Conservation (phyloP, 2,797 vertebrate genomes). For the Threskiornis aethiopicus region DNA sequence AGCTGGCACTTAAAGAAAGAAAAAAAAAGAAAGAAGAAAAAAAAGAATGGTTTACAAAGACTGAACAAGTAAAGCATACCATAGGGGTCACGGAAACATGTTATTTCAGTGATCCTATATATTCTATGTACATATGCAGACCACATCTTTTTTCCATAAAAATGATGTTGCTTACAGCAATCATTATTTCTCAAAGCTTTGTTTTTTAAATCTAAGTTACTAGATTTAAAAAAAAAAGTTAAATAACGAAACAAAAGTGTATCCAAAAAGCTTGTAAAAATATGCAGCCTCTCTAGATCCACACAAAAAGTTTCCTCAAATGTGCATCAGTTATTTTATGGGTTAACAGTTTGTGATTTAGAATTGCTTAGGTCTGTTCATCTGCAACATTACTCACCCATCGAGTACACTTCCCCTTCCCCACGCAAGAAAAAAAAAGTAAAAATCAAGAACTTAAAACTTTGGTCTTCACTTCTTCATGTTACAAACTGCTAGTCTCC, state of each 20-base stretch:
- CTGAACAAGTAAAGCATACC: background rate
- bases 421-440: background rate
- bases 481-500: background rate
- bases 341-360: background rate
- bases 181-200: background rate
- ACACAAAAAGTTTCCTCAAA: background rate
- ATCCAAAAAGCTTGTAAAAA: background rate
- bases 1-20: slow-evolving; percentile 85
- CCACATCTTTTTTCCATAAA: background rate
- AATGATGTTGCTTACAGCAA: background rate
- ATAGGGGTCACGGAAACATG: background rate
- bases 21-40: background rate
- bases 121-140: background rate
- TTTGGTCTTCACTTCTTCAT: background rate
- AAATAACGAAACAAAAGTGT: background rate
- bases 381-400: background rate
- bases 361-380: background rate
- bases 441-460: background rate
- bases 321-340: background rate
- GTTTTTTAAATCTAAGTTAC: background rate
- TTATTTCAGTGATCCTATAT: background rate
- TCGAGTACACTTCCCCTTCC: background rate
- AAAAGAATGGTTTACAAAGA: background rate
- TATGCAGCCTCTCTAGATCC: background rate
- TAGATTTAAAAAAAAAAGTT: background rate